Base-by-base conservation (phyloP, 2,888 invertebrate genomes). In the Drosophila putrida region DNA sequence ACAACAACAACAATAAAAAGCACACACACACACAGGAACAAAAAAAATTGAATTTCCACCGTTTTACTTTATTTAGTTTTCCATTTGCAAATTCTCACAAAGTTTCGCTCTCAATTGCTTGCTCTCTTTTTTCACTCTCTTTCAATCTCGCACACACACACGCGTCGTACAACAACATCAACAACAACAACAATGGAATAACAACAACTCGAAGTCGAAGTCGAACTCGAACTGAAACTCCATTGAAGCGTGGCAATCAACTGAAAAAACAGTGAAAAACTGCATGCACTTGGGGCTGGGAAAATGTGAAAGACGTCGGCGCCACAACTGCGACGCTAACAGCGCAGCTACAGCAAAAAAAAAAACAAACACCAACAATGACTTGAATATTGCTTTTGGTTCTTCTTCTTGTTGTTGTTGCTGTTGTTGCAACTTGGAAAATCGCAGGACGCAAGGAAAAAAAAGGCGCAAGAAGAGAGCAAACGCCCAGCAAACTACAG, bases 161-260 rank as follows among this genome's bases (percentile, higher is more conserved):
- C 27, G 27, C 25, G 38, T 33, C 43, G 51, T 59, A 70, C 66
- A 51, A 64, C 57, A 65, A 58, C 59, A 62, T 60, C 64, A 62
- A 62, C 64, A 68, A 80, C 69, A 62, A 68, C 66, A 65, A 59
- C 71, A 62, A 44, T 59, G 59, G 35, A 55, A 55, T 31, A 43
- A 50, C 58, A 49, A 59, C 20, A 68, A 73, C 61, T 35, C 35
- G 35, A 36, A n/a, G 11, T 71, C 60, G 55, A 65, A 66, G 60
- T 67, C 70, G 66, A 68, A 61, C 57, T 72, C 81, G 79, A 76
- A 70, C 78, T 82, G 86, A 83, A 89, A 88, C 90, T 83, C 84
- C 91, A 90, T 87, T 89, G 90, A 89, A 90, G 91, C 90, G 90
- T 90, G 85, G 86, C 88, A 89, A 80, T 78, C 80, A 74, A 82